Evolutionary conservation across 2,888 invertebrate genomes (phyloP).

Genomic region (Nesidiocoris tenuis): DNA sequence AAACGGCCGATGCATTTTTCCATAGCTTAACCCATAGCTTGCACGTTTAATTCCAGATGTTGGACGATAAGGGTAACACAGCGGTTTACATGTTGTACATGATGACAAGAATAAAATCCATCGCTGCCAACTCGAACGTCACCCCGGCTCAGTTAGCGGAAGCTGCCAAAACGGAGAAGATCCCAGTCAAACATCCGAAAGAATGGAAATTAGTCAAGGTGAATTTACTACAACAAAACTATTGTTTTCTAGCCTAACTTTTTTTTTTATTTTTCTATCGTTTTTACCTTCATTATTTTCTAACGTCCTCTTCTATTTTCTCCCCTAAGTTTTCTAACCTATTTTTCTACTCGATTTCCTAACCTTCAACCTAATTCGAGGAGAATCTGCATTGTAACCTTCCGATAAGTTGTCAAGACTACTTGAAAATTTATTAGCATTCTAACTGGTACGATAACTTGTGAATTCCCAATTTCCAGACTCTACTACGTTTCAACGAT

Average conservation of each 20-base stretch:
- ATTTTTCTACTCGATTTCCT: too few relatives aligned
- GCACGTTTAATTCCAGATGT: slow-evolving; percentile 66
- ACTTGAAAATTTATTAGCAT: too few relatives aligned
- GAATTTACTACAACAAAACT: slow-evolving; percentile 18
- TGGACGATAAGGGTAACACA: slow-evolving; percentile 98
- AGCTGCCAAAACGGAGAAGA: slow-evolving; percentile 61
- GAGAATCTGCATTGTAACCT: too few relatives aligned
- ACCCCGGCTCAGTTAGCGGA: slow-evolving; percentile 63
- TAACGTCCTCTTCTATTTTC: too few relatives aligned
- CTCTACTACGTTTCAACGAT: slow-evolving; percentile 82
- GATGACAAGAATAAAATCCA: slow-evolving; percentile 88
- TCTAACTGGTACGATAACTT: too few relatives aligned
- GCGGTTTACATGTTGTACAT: slow-evolving; percentile 96
- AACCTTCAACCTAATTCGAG: too few relatives aligned
- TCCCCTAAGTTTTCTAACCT: too few relatives aligned
- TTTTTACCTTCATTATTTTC: too few relatives aligned
- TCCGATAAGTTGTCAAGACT: too few relatives aligned
- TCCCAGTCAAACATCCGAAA: slow-evolving; percentile 81
- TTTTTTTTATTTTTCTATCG: not conserved
- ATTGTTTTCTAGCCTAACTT: not conserved
- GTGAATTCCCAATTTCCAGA: slow-evolving; percentile 54
- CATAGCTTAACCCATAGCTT: too few relatives aligned
- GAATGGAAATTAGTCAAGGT: slow-evolving; percentile 92
- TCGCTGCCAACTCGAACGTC: slow-evolving; percentile 75
- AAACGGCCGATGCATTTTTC: too few relatives aligned